Evolutionary conservation across 2,888 invertebrate species (phyloP), one percentile per base, ranked within the genome.

Genomic region (Tetranychus truncatus): DNA sequence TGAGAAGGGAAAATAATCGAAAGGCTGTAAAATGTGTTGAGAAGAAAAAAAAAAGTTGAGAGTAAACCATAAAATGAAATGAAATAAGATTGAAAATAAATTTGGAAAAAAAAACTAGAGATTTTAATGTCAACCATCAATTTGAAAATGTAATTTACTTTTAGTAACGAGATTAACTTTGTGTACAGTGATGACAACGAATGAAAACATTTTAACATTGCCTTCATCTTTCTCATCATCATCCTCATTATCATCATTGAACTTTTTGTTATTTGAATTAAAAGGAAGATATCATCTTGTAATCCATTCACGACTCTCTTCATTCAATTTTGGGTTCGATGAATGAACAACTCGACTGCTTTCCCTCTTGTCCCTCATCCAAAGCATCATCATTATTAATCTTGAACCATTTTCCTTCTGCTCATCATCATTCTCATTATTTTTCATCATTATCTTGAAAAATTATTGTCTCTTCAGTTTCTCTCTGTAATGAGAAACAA

Each of bases 111-210:
- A 34, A 5, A 34, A 34, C 15, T 55, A 55, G 11, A 55, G 15
- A 55, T 55, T 55, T 55, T 55, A 55, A 9, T 55, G 55, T 55
- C 55, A 55, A 55, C 55, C 55, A 55, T 55, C 55, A 55, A 55
- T 55, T 55, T 55, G 55, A 55, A 55, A 55, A 55, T 55, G 55
- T 55, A 55, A 55, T 55, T 55, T 55, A 55, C 55, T 55, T 55
- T 55, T 55, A 9, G 15, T 55, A 55, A 55, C 15, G 15, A 55
- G 55, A 55, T 55, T 55, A 55, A 55, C 55, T 55, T 46, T 55
- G 34, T 34, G 34, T 34, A 34, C 34, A 34, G 34, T 34, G 34
- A 34, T 34, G 34, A 34, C 34, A 34, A 34, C 34, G 34, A 34
- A 34, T 34, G 34, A 34, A 34, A 34, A 34, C 34, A 34, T 34